A percentile compares a stretch with the other conserved stretches of the same genome.
These are phyloP conservation scores for Protobothrops flavoviridis DNA, from an alignment of 2,113 vertebrate genomes.

Conservation along the genomic window DNA sequence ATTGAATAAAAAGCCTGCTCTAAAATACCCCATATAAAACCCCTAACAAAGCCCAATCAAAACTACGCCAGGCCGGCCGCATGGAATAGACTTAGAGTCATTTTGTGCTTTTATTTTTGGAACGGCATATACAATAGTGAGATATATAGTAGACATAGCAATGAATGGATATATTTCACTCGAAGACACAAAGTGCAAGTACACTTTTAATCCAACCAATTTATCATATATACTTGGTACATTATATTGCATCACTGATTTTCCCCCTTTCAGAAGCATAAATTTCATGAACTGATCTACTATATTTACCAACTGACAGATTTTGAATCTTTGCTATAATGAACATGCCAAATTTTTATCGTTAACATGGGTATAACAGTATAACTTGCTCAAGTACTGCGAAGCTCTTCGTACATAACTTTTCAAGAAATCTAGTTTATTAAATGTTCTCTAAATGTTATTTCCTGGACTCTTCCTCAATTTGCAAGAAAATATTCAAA, in stretches of 20 bases:
- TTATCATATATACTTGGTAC: background rate
- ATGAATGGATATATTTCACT: background rate
- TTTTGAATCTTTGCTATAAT: background rate
- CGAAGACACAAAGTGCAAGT: background rate
- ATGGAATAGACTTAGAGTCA: too few relatives aligned
- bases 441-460: background rate
- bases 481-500: background rate
- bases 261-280: background rate
- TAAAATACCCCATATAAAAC: too few relatives aligned
- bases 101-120: conserved; percentile 5
- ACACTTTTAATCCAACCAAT: background rate
- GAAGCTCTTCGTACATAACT: background rate
- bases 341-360: background rate
- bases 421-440: background rate
- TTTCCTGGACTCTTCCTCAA: background rate
- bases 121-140: background rate
- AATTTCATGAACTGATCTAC: background rate
- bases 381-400: background rate
- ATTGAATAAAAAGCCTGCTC: too few relatives aligned
- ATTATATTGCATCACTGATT: background rate
- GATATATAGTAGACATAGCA: background rate
- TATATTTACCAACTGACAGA: background rate
- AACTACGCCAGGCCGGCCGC: too few relatives aligned
- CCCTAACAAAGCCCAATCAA: too few relatives aligned
- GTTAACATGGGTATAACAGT: background rate